A percentile compares a stretch with the other conserved stretches of the same genome.
Conservation (phyloP, 2,113 vertebrate genomes). For the Dromas ardeola region DNA sequence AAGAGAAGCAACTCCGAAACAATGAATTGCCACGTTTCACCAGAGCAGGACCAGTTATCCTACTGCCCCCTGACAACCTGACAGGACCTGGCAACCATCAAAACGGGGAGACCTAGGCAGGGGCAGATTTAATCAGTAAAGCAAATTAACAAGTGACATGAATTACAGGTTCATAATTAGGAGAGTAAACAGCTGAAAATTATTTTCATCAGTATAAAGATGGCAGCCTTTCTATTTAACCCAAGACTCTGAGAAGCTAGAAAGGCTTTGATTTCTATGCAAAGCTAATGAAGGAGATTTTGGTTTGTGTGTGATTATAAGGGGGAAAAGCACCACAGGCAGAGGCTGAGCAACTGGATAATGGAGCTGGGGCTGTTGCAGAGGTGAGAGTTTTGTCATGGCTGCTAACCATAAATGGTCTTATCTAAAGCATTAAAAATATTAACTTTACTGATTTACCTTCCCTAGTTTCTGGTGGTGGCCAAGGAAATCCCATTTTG, state of each 20-base stretch:
- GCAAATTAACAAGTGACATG: conserved; percentile 3
- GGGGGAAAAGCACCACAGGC: rapidly evolving
- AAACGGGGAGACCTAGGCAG: neutral
- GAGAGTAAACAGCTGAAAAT: neutral
- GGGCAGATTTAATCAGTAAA: neutral
- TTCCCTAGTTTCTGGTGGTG: neutral
- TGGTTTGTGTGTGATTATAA: neutral
- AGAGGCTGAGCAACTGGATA: neutral
- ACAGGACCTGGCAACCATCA: neutral
- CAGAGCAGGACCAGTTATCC: neutral
- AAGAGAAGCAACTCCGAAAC: neutral
- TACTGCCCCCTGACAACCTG: neutral
- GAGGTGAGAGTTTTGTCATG: neutral
- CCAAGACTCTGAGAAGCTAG: rapidly evolving
- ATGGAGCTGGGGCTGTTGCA: neutral
- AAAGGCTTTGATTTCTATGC: rapidly evolving
- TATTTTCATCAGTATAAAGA: neutral
- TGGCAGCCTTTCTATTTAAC: neutral
- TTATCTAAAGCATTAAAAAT: rapidly evolving
- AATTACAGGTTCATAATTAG: neutral
- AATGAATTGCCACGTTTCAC: rapidly evolving
- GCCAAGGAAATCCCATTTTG: neutral
- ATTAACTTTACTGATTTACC: rapidly evolving
- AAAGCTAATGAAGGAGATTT: rapidly evolving
- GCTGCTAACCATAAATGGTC: rapidly evolving